A percentile compares a stretch with the other conserved stretches of the same genome.
phyloP scores from a whole-genome alignment of 2,888 invertebrate genomes.

The Tortricodes alternella region DNA sequence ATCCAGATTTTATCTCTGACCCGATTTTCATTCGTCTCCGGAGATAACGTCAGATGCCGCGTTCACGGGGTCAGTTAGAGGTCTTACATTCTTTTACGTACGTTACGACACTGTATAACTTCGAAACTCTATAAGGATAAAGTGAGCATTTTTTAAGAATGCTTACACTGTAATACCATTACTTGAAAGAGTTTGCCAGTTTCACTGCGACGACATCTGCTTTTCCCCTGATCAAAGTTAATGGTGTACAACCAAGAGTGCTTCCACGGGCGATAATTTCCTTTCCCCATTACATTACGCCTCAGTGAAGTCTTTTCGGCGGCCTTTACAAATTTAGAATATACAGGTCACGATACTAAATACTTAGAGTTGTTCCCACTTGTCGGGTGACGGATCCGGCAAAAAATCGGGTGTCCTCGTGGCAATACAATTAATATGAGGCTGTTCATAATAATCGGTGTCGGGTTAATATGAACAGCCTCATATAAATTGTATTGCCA shows the following conservation, averaged over 20 bases:
- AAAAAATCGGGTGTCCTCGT: too few relatives aligned
- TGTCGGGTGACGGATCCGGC: too few relatives aligned
- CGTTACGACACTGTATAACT: too few relatives aligned
- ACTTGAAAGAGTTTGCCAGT: conserved; percentile 41
- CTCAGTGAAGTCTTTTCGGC: conserved; percentile 5
- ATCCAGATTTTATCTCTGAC: background rate
- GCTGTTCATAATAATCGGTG: too few relatives aligned
- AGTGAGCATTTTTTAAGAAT: conserved; percentile 35
- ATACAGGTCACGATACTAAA: too few relatives aligned
- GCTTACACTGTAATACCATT: conserved; percentile 49
- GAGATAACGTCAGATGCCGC: background rate
- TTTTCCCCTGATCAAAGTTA: conserved; percentile 55
- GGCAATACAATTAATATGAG: too few relatives aligned
- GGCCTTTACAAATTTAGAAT: background rate
- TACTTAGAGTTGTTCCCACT: too few relatives aligned
- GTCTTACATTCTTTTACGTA: conserved; percentile 6
- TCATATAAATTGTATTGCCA: too few relatives aligned
- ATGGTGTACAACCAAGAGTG: conserved; percentile 47
- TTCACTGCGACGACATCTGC: conserved; percentile 42
- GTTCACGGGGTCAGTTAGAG: background rate
- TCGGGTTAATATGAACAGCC: too few relatives aligned
- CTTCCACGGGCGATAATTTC: conserved; percentile 42
- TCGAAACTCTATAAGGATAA: conserved; percentile 6
- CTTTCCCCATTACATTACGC: conserved; percentile 32
- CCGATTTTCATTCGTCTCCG: background rate